phyloP scores from a whole-genome alignment of 2,113 vertebrate species.

The Notothenia coriiceps region DNA sequence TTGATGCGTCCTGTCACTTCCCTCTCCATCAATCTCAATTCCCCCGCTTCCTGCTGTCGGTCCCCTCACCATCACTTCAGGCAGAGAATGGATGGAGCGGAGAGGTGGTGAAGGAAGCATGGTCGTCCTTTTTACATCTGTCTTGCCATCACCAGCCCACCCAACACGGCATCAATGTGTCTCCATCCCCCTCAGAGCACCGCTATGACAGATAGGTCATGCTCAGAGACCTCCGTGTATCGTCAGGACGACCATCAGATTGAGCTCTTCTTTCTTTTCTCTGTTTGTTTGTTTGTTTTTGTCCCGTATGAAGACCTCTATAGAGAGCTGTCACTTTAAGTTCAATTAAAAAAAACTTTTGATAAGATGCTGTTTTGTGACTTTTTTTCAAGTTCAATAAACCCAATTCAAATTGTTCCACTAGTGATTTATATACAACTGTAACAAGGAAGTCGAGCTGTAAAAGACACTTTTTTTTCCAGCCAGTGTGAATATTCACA shows the following conservation, averaged over 20 bases:
- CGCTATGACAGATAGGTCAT: constrained; percentile 17
- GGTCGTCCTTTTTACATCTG: constrained; percentile 13
- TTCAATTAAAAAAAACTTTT: constrained; percentile 84
- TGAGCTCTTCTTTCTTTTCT: constrained; percentile 13
- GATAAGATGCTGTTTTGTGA: constrained; percentile 66
- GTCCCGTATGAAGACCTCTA: constrained; percentile 55
- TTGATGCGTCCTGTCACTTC: constrained; percentile 39
- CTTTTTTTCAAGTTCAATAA: constrained; percentile 3
- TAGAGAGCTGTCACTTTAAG: constrained; percentile 67
- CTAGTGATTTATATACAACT: not conserved
- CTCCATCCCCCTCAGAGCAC: constrained; percentile 14
- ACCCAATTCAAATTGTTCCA: not conserved
- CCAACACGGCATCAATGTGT: constrained; percentile 11
- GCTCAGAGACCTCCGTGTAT: constrained; percentile 41
- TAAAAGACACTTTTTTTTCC: not conserved
- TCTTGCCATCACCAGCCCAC: constrained; percentile 26
- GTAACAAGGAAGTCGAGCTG: not conserved
- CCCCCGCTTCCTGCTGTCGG: constrained; percentile 11
- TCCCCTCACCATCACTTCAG: constrained; percentile 40
- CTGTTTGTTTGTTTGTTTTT: constrained; percentile 54
- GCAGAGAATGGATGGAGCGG: constrained; percentile 19
- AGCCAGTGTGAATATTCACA: too few species aligned
- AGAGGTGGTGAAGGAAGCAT: constrained; percentile 25
- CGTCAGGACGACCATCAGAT: constrained; percentile 27
- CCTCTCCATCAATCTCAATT: constrained; percentile 43